Base-by-base conservation (phyloP, 2,888 invertebrate species). In the Cataglyphis rosenhaueri region DNA sequence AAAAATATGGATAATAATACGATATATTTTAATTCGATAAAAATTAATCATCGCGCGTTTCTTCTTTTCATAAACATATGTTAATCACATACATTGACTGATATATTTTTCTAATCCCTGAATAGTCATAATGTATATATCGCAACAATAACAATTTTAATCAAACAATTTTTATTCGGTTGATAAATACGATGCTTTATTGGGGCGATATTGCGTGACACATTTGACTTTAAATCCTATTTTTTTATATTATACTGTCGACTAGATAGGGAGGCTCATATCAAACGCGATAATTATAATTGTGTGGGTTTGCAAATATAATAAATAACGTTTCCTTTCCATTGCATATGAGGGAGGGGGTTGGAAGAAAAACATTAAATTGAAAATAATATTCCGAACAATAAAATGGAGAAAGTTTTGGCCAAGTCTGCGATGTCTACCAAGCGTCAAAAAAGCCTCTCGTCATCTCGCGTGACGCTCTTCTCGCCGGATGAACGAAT, bases 1-100 rank as follows among this genome's bases (percentile, higher is more conserved):
- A 32, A 64, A 10, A 38, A 38, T n/a, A 12, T 21, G 9, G 3
- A 21, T 64, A 48, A 21, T 65, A 52, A 65, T 35, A 18, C 21
- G 35, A 48, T 65, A 44, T 64, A 66, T 65, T 71, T 71, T 57
- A 71, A 18, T 25, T 25, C 15, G 29, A 74, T 59, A 61, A 73
- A 41, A 61, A 73, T 73, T 59, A n/a, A 73, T 61, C 25, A 41
- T 41, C 9, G 32, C 38, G 18, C 1, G 25, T 57, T 71, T 8
- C 18, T 3, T 18, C 18, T 3, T n/a, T 15, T 4, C 18, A 21
- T 25, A 74, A 48, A 2, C n/a, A 25, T 25, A 25, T 25, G 32
- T 32, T 44, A 75, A 65, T 25, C 65, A 44, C 10, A 52, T 32
- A 32, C 8, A 65, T 48, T 10, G 74, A 44, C 21, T 21, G 21